These are phyloP conservation scores for Ormyrus nitidulus DNA, from an alignment of 2,888 invertebrate species.

Conservation along the genomic window DNA sequence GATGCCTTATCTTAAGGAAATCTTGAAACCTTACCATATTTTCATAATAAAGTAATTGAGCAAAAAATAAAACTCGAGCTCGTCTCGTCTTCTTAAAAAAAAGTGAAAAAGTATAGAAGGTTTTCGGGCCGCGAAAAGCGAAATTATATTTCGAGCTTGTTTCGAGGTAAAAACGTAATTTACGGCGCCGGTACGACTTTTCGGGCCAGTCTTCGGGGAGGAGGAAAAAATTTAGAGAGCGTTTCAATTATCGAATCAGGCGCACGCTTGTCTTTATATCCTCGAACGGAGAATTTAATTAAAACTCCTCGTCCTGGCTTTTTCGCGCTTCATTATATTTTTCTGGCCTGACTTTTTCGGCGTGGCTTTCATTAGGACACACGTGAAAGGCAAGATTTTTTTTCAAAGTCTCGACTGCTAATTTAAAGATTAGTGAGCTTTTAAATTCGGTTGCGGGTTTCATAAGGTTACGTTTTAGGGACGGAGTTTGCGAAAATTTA, in stretches of 20 bases:
- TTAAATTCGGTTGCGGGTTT: no score
- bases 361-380: constrained; percentile 2
- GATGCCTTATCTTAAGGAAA: not conserved
- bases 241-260: constrained; percentile 53
- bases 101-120: not conserved
- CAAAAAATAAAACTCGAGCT: not conserved
- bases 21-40: not conserved
- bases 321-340: constrained; percentile 14
- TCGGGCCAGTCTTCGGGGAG: not conserved
- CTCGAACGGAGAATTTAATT: constrained; percentile 51
- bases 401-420: no score
- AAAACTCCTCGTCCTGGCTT: constrained; percentile 39
- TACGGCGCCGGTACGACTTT: constrained; percentile 22
- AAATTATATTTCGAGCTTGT: constrained; percentile 20
- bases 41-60: constrained; percentile 21
- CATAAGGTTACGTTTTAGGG: no score
- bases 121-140: constrained; percentile 5
- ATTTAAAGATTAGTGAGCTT: no score
- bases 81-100: not conserved
- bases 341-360: not conserved
- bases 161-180: constrained; percentile 8
- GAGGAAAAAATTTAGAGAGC: constrained; percentile 35
- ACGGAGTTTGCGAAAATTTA: no score
- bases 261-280: constrained; percentile 41
- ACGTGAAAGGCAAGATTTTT: not conserved